Base-by-base conservation (phyloP, 2,113 vertebrate genomes). In the Catharus fuscescens region DNA sequence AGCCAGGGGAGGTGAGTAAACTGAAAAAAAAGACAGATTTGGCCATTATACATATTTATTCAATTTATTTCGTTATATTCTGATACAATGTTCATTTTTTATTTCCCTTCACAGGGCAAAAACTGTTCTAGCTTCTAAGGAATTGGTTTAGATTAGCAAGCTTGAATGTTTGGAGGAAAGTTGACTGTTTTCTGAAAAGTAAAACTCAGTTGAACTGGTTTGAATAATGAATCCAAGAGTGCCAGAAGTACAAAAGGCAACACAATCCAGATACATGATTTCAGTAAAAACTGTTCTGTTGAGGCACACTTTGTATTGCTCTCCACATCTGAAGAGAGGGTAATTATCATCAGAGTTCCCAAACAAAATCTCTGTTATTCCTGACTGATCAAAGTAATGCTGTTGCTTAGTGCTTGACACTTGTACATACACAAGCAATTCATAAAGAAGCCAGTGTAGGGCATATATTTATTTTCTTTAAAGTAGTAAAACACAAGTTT, bases 381-480 rank as follows among this genome's bases (percentile, higher is more conserved):
- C 72, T 74, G 48, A 67, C 62, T 74, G 74, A 93, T 92, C 70
- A 89, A 87, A 94, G 76, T 73, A 67, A n/a, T 81, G 13, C 59
- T 70, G 42, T 86, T 95, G 69, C 61, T 40, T 78, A 6, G 67
- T 71, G 60, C 80, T 83, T 86, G 76, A 83, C 83, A 74, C 44
- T 74, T 64, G 57, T 71, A 81, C 31, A 5, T 48, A 36, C 44
- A 88, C 67, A 84, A 77, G 60, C 60, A 83, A 86, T 94, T 94
- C 79, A 67, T 80, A 86, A 88, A 78, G 20, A 34, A 80, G 34
- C 14, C 64, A 36, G 71, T 72, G 66, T n/a, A 87, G 59, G 36
- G 36, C 47, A 31, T 38, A 18, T 66, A 61, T 84, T 92, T 92
- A 80, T 86, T 78, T 69, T 78, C 82, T 90, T 94, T 74, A 78